phyloP scores from a whole-genome alignment of 2,797 vertebrate genomes.

The Oceanodroma leucorhoa region DNA sequence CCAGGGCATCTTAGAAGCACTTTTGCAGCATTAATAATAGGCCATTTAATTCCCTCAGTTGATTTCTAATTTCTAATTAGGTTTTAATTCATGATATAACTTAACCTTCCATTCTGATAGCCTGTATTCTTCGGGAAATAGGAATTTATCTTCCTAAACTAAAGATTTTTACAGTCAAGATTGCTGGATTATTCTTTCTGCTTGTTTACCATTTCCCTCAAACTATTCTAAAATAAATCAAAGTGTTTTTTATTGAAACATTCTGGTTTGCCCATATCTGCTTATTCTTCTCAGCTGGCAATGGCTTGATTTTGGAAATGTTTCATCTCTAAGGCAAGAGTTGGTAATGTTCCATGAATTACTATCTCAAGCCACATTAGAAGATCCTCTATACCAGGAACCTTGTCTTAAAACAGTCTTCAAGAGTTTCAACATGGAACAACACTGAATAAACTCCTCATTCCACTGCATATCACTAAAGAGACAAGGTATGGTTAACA shows the following conservation, averaged over 20 bases:
- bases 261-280: not conserved
- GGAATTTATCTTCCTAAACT: not conserved
- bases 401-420: not conserved
- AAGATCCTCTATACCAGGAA: not conserved
- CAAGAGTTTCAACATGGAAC: not conserved
- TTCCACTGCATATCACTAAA: no score
- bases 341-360: not conserved
- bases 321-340: not conserved
- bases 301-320: not conserved
- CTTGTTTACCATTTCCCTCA: not conserved
- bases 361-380: not conserved
- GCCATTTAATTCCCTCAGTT: not conserved
- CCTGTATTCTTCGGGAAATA: not conserved
- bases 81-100: conserved; percentile 8
- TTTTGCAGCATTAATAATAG: conserved; percentile 12
- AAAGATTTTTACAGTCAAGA: not conserved
- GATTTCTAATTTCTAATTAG: conserved; percentile 41
- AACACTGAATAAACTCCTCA: not conserved
- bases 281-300: not conserved
- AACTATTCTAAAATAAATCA: not conserved
- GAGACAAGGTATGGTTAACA: not conserved
- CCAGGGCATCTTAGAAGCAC: not conserved
- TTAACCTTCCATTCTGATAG: not conserved
- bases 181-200: not conserved
- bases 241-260: not conserved